These are phyloP conservation scores for Nibea albiflora DNA, from an alignment of 2,113 vertebrate species.

Conservation along the genomic window DNA sequence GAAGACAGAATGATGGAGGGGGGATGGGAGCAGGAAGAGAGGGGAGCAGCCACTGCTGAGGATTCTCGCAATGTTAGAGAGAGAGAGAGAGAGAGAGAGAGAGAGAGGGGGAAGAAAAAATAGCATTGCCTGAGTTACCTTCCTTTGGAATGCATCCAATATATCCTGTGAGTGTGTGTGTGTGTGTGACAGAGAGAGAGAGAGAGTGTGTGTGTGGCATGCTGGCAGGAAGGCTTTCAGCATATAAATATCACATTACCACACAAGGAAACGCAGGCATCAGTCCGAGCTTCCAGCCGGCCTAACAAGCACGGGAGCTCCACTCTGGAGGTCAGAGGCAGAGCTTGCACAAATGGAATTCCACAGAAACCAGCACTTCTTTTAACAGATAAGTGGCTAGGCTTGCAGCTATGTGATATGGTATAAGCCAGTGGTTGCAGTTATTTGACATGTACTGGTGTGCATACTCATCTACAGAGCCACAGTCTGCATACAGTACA, in stretches of 20 bases:
- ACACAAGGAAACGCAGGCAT: slow-evolving; percentile 84
- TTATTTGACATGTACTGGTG: slow-evolving; percentile 47
- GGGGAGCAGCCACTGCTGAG: slow-evolving; percentile 37
- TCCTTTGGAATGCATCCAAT: slow-evolving; percentile 81
- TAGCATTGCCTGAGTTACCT: slow-evolving; percentile 67
- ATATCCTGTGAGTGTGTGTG: slow-evolving; percentile 62
- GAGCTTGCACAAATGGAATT: slow-evolving; percentile 77
- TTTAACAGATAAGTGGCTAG: slow-evolving; percentile 72
- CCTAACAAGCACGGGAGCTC: slow-evolving; percentile 79
- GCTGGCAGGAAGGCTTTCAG: slow-evolving; percentile 81
- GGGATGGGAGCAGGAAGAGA: slow-evolving; percentile 34
- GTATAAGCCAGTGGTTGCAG: slow-evolving; percentile 49
- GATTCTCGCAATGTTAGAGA: slow-evolving; percentile 57
- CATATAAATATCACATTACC: slow-evolving; percentile 88
- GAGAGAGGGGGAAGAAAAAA: slow-evolving; percentile 39
- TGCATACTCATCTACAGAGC: slow-evolving; percentile 29
- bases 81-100: slow-evolving; percentile 23
- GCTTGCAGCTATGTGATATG: slow-evolving; percentile 63
- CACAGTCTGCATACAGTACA: slow-evolving; percentile 2
- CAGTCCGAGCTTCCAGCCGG: slow-evolving; percentile 75
- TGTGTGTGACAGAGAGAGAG: slow-evolving; percentile 22
- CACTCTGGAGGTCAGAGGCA: slow-evolving; percentile 74
- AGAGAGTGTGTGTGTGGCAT: slow-evolving; percentile 67
- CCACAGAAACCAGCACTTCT: slow-evolving; percentile 72
- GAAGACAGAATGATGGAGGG: slow-evolving; percentile 40